Percentiles rank a stretch among this genome's conserved stretches.
These are phyloP conservation scores for Prionailurus bengalensis DNA, from an alignment of 2,113 vertebrate species.

Conservation along the genomic window DNA sequence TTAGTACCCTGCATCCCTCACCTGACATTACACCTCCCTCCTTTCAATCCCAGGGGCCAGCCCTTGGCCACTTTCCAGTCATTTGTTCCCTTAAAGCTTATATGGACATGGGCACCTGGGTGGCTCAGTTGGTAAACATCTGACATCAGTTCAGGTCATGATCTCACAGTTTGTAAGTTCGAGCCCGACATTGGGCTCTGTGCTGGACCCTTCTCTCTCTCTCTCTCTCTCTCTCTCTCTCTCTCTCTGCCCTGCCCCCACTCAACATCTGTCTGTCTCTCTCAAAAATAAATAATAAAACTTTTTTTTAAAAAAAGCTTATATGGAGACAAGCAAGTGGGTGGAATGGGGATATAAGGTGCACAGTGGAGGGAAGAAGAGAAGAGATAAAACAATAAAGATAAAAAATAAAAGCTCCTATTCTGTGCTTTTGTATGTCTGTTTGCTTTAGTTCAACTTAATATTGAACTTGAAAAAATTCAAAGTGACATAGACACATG, in stretches of 20 bases:
- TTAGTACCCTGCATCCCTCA: rapidly evolving
- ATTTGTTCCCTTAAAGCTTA: not conserved
- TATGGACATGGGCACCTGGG: not conserved
- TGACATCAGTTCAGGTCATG: no score
- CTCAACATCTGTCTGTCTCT: no score
- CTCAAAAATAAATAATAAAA: no score
- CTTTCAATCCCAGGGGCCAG: not conserved
- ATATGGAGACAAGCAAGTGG: not conserved
- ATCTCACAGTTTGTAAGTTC: no score
- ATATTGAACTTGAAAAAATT: not conserved
- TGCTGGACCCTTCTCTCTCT: no score
- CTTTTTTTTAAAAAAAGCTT: not conserved
- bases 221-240: no score
- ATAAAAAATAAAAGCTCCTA: not conserved
- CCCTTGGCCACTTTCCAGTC: not conserved
- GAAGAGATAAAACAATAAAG: not conserved
- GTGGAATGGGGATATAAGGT: rapidly evolving
- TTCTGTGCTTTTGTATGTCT: not conserved
- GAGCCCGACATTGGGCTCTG: no score
- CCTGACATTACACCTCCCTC: not conserved
- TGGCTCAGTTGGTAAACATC: no score
- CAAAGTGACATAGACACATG: not conserved
- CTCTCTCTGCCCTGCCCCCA: no score
- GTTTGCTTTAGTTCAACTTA: not conserved
- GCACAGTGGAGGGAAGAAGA: rapidly evolving